Evolutionary conservation across 2,113 vertebrate genomes (phyloP).

Genomic region (Hipposideros armiger): DNA sequence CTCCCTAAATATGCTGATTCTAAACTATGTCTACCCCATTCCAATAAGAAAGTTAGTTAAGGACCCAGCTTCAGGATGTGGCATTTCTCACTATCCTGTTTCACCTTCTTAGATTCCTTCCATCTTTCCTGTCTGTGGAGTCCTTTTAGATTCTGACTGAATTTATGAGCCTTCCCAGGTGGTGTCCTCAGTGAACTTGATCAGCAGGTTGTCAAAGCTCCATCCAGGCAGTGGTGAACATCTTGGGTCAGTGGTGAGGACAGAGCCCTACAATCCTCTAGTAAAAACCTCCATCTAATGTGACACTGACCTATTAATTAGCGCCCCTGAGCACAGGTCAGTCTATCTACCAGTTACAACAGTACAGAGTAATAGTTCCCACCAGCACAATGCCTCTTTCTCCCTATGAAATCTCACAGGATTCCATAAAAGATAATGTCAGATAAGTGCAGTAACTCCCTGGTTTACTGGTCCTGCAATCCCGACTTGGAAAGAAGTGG

Average conservation of each 20-base stretch:
- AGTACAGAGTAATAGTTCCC: background rate
- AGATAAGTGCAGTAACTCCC: background rate
- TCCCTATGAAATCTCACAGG: background rate
- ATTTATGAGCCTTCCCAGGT: background rate
- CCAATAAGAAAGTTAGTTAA: slow-evolving; percentile 30
- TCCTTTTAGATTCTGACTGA: background rate
- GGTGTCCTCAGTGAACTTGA: background rate
- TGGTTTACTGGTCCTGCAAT: background rate
- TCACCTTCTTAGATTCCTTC: background rate
- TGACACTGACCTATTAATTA: background rate
- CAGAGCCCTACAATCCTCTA: background rate
- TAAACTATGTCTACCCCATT: background rate
- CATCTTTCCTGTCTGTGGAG: background rate
- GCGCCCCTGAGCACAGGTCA: background rate
- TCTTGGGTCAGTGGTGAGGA: background rate
- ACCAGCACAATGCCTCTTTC: background rate
- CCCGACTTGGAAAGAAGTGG: background rate
- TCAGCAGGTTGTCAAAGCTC: background rate
- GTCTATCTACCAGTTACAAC: background rate
- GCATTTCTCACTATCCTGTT: background rate
- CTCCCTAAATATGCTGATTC: slow-evolving; percentile 29
- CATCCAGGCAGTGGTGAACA: background rate
- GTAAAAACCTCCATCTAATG: background rate
- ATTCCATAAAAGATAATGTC: background rate
- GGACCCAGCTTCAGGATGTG: background rate